Percentiles rank a stretch among this genome's conserved stretches.
Conservation (phyloP, 1,140 invertebrate genomes). For the Lanistes nyassanus region DNA sequence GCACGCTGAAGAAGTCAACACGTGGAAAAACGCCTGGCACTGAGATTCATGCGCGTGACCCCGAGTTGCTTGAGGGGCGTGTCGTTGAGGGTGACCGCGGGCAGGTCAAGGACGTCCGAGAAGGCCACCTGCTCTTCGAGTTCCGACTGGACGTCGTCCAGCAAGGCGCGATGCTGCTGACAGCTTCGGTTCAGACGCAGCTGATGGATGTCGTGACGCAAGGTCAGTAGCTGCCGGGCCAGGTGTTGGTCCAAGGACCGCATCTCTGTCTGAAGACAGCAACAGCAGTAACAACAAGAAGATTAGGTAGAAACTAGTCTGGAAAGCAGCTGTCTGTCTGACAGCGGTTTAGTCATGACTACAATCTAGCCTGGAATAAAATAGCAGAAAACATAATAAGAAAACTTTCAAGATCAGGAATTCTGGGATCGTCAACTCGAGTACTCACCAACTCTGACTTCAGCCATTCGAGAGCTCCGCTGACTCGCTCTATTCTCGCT, state of each 20-base stretch:
- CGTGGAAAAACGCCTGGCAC: slow-evolving; percentile 57
- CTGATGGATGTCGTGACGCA: slow-evolving; percentile 57
- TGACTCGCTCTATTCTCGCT: slow-evolving; percentile 35
- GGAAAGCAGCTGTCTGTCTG: not conserved
- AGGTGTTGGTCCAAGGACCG: slow-evolving; percentile 54
- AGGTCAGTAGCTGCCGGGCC: slow-evolving; percentile 51
- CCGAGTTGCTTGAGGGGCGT: slow-evolving; percentile 57
- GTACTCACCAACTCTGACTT: slow-evolving; percentile 38
- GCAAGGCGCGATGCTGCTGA: slow-evolving; percentile 56
- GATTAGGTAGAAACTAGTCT: not conserved
- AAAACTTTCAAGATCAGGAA: not conserved
- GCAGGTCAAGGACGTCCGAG: slow-evolving; percentile 54
- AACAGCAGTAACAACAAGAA: not conserved
- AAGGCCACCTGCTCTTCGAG: slow-evolving; percentile 56
- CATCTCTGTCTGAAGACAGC: slow-evolving; percentile 53
- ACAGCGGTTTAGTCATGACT: too few relatives aligned
- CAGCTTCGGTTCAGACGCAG: slow-evolving; percentile 55
- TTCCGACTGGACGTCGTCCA: slow-evolving; percentile 57
- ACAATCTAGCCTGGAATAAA: too few relatives aligned
- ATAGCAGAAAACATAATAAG: not conserved
- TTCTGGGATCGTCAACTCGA: too few relatives aligned
- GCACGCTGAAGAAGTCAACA: slow-evolving; percentile 38
- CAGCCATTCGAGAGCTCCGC: slow-evolving; percentile 41
- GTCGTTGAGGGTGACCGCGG: slow-evolving; percentile 38
- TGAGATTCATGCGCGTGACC: slow-evolving; percentile 58